These are phyloP conservation scores for Macrobrachium nipponense DNA, from an alignment of 1,140 invertebrate species.

Conservation along the genomic window DNA sequence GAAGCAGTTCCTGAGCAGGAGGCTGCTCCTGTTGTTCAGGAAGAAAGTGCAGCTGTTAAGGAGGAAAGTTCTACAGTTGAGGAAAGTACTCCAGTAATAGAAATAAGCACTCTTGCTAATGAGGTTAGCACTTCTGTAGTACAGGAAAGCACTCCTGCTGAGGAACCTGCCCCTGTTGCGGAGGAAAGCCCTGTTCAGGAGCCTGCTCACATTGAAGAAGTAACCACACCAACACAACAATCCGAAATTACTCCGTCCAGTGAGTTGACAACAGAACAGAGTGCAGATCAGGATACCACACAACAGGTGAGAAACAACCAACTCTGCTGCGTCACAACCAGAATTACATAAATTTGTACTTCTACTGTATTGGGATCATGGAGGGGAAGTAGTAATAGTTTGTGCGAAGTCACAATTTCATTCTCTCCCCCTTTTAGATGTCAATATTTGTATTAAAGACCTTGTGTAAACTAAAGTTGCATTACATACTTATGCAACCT, in stretches of 20 bases:
- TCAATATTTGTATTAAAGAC: background rate
- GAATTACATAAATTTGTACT: background rate
- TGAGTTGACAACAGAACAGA: conserved; percentile 51
- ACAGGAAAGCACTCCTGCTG: conserved; percentile 1
- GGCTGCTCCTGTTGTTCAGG: no score
- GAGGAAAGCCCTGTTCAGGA: conserved; percentile 35
- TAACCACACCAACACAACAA: conserved; percentile 39
- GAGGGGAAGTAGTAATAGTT: no score
- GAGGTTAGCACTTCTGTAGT: no score
- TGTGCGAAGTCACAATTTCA: no score
- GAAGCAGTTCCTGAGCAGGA: background rate
- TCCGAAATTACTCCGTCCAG: conserved; percentile 26
- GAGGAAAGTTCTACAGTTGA: conserved; percentile 15
- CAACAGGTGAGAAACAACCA: conserved; percentile 42
- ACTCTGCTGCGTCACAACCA: background rate
- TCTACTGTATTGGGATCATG: no score
- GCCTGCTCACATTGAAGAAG: conserved; percentile 24
- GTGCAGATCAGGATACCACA: conserved; percentile 49
- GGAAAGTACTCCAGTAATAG: conserved; percentile 4
- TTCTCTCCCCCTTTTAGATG: no score
- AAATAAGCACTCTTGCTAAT: background rate
- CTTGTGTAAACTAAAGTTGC: no score
- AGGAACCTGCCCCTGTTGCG: conserved; percentile 29
- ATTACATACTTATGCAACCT: no score
- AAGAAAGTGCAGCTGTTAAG: conserved; percentile 4